Evolutionary conservation across 2,888 invertebrate genomes (phyloP), one percentile per base, ranked within the genome.

Genomic region (Oxycera nigricornis): DNA sequence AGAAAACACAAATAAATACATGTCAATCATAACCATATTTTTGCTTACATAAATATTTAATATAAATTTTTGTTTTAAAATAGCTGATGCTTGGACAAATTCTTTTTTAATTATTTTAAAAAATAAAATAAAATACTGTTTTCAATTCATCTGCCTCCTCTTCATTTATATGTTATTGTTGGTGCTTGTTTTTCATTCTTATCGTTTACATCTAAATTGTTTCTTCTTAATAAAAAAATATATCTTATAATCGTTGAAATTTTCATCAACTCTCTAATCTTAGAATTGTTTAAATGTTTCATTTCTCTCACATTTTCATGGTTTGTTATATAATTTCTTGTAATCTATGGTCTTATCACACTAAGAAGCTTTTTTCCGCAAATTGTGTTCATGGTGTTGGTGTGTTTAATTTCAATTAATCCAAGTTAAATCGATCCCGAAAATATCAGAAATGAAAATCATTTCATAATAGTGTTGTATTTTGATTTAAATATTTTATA

Each of bases 21-120:
- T 24, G 26, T 39, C 24, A 39, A 39, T 35, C 9, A 35, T 50
- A 31, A 52, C 22, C 4, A 52, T 70, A 70, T 30, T 52, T 55
- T 22, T 52, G 46, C 70, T 70, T 70, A 70, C 55, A 55, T 70
- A 70, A 70, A 70, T 70, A 70, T 70, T 70, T 70, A 70, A 70
- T 70, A 70, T 70, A 70, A 70, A 70, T 70, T n/a, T n/a, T n/a
- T n/a, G n/a, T n/a, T n/a, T n/a, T 28, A 67, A 41, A 31, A 65
- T 41, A 39, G 14, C 39, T 39, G 65, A 65, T 22, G n/a, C 26
- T 65, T 70, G 70, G 35, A 70, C 70, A 70, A 50, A n/a, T n/a
- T n/a, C n/a, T n/a, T 31, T 50, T 55, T 68, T 22, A 52, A 68
- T 68, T 68, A 68, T 30, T 70, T 70, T 52, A 70, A 39, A 55